Percentiles rank a stretch among this genome's conserved stretches.
Conservation (phyloP, 2,113 vertebrate genomes). For the Sigmodon hispidus region DNA sequence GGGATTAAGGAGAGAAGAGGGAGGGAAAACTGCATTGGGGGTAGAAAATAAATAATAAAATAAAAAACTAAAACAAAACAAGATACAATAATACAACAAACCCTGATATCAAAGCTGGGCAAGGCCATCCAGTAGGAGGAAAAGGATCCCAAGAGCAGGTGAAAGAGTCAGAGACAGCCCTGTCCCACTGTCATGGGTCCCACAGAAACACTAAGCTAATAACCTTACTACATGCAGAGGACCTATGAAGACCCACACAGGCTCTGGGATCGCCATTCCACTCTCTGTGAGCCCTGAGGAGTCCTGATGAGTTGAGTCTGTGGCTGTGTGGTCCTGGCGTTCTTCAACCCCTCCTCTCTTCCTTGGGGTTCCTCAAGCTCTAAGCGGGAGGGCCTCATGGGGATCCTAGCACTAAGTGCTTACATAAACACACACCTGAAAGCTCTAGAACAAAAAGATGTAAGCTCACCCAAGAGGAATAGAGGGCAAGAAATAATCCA, state of each 20-base stretch:
- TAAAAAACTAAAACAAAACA: neutral
- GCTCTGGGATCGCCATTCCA: neutral
- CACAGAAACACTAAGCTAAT: neutral
- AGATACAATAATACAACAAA: neutral
- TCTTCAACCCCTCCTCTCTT: neutral
- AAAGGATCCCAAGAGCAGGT: neutral
- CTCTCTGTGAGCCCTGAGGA: neutral
- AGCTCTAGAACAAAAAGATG: neutral
- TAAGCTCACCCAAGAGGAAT: neutral
- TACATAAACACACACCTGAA: neutral
- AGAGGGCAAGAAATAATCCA: neutral
- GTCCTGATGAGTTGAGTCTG: neutral
- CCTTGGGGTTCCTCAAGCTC: neutral
- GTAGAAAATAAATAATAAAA: neutral
- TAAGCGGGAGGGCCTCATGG: too few species aligned
- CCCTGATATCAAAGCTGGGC: neutral
- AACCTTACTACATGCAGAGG: neutral
- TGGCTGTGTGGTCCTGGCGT: neutral
- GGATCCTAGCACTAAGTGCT: neutral
- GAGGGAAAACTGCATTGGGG: neutral
- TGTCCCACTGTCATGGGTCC: neutral
- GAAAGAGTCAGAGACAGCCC: neutral
- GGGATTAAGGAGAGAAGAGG: neutral
- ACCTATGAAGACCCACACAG: neutral
- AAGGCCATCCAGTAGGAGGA: neutral